A percentile compares a stretch with the other conserved stretches of the same genome.
These are phyloP conservation scores for Pelecanoides urinatrix DNA, from an alignment of 2,113 vertebrate genomes.

Conservation along the genomic window DNA sequence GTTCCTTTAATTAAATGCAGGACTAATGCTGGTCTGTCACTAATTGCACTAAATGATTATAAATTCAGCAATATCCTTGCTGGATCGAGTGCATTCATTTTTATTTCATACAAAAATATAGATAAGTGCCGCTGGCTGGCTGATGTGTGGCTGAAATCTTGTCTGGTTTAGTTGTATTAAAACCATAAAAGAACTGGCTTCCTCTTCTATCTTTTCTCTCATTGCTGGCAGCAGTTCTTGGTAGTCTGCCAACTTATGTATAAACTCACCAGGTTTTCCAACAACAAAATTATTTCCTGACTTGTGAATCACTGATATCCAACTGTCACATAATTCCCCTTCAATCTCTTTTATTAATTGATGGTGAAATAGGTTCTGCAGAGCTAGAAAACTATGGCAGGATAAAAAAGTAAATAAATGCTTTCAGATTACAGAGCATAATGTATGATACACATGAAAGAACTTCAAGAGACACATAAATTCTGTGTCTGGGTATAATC, in stretches of 20 bases:
- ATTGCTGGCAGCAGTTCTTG: slow-evolving; percentile 35
- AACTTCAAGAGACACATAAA: neutral
- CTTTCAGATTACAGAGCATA: neutral
- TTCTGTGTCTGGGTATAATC: neutral
- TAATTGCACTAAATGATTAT: neutral
- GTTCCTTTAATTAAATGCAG: no score
- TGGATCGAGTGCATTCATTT: neutral
- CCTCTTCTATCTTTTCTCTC: neutral
- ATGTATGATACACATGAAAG: neutral
- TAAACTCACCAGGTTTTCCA: slow-evolving; percentile 18
- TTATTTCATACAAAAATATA: neutral
- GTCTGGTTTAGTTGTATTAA: slow-evolving; percentile 20
- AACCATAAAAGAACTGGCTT: slow-evolving; percentile 63
- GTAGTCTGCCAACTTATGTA: slow-evolving; percentile 29
- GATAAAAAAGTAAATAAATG: neutral
- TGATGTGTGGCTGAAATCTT: neutral
- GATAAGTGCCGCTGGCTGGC: neutral
- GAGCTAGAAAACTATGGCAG: neutral
- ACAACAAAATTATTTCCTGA: neutral
- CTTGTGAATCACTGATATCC: neutral
- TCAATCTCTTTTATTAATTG: neutral
- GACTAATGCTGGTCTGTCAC: neutral
- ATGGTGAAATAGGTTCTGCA: neutral
- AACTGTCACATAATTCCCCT: neutral
- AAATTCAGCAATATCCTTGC: neutral